Conservation (phyloP, 2,113 vertebrate species). For the Alaudala cheleensis region DNA sequence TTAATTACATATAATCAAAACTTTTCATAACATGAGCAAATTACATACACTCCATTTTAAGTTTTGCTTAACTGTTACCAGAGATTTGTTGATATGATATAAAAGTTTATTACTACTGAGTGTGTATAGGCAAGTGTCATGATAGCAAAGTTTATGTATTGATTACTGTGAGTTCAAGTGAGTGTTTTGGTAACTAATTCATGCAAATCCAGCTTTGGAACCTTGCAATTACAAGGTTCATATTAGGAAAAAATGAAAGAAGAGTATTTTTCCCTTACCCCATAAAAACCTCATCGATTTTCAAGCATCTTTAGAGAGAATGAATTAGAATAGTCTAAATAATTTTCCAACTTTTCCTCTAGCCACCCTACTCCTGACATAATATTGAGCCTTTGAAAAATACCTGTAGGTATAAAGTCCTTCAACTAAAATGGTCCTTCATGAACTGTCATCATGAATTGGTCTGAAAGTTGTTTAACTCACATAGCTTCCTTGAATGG, state of each 20-base stretch:
- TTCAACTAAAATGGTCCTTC: slow-evolving; percentile 59
- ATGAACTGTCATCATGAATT: slow-evolving; percentile 52
- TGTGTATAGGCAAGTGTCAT: slow-evolving; percentile 75
- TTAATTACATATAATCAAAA: slow-evolving; percentile 74
- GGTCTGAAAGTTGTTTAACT: slow-evolving; percentile 68
- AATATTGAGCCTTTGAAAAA: slow-evolving; percentile 39
- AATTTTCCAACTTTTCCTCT: slow-evolving; percentile 29
- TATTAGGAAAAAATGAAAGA: slow-evolving; percentile 43
- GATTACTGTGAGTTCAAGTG: slow-evolving; percentile 65
- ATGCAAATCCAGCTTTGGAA: slow-evolving; percentile 59
- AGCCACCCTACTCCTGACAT: slow-evolving; percentile 17
- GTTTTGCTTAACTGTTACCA: slow-evolving; percentile 70
- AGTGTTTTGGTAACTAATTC: slow-evolving; percentile 64
- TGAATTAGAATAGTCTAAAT: slow-evolving; percentile 19
- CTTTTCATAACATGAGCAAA: slow-evolving; percentile 67
- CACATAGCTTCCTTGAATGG: slow-evolving; percentile 61
- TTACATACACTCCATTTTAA: slow-evolving; percentile 67
- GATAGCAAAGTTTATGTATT: slow-evolving; percentile 65
- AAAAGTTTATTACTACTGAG: slow-evolving; percentile 65
- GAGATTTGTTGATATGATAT: slow-evolving; percentile 68
- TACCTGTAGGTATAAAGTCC: slow-evolving; percentile 56
- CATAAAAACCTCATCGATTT: slow-evolving; percentile 8
- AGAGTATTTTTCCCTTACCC: slow-evolving; percentile 48
- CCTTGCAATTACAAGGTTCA: slow-evolving; percentile 40
- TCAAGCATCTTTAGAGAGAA: slow-evolving; percentile 24